Percentiles rank a stretch among this genome's conserved stretches.
Conservation (phyloP, 2,797 vertebrate genomes). For the Echeneis naucrates region DNA sequence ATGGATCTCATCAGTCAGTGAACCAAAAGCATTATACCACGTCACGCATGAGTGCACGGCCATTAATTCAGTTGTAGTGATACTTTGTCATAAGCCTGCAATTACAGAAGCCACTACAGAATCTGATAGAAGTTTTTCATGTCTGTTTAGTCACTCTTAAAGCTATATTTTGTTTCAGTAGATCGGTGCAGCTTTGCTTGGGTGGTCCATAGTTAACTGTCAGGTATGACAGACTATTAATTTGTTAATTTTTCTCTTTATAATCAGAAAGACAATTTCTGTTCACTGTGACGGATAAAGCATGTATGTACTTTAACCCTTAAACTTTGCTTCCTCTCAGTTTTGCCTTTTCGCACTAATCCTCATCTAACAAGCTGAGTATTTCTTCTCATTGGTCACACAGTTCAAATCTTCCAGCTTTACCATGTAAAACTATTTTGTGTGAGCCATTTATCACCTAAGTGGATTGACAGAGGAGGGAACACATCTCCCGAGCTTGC, state of each 20-base stretch:
- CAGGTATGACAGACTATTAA: slow-evolving; percentile 18
- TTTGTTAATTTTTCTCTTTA: slow-evolving; percentile 28
- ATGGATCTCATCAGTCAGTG: slow-evolving; percentile 86
- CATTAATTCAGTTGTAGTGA: slow-evolving; percentile 77
- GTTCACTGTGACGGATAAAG: slow-evolving; percentile 25
- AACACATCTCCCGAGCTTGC: slow-evolving; percentile 65
- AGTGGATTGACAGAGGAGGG: slow-evolving; percentile 68
- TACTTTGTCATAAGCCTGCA: slow-evolving; percentile 73
- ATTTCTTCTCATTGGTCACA: slow-evolving; percentile 47
- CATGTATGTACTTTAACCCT: slow-evolving; percentile 26
- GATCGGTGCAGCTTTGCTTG: background rate
- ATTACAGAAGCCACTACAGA: slow-evolving; percentile 56
- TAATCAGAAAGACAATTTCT: slow-evolving; percentile 21
- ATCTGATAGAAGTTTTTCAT: slow-evolving; percentile 49
- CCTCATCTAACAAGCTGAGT: slow-evolving; percentile 39
- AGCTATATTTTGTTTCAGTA: slow-evolving; percentile 27
- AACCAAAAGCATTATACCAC: slow-evolving; percentile 78
- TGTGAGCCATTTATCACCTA: slow-evolving; percentile 71
- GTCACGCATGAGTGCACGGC: slow-evolving; percentile 64
- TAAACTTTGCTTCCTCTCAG: slow-evolving; percentile 21
- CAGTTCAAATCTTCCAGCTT: slow-evolving; percentile 44
- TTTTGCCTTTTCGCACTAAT: slow-evolving; percentile 42
- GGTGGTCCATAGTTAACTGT: slow-evolving; percentile 11
- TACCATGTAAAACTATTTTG: slow-evolving; percentile 54
- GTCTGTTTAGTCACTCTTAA: slow-evolving; percentile 42